Evolutionary conservation across 2,113 vertebrate species (phyloP), one percentile per base, ranked within the genome.

Genomic region (Ciconia boyciana): DNA sequence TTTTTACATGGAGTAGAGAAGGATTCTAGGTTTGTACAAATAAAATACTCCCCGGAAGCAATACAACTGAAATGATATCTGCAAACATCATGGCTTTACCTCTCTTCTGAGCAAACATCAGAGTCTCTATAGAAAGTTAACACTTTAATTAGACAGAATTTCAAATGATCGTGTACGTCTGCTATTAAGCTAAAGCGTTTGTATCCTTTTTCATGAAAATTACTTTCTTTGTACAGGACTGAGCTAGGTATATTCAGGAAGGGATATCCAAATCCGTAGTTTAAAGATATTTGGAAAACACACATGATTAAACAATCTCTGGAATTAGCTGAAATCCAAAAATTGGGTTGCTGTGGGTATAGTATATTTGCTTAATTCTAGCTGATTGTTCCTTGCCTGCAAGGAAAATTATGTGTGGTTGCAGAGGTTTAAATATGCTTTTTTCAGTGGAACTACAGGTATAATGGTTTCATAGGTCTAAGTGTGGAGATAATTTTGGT

Each of bases 11-110:
- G 95, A 94, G 76, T 87, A 84, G 94, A 77, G 97, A 97, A 98
- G 87, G 90, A 96, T 95, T 94, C 97, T 88, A 95, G 70, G 84
- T 96, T 98, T 97, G 93, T 90, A 97, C 97, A 98, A 97, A 97
- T 97, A 93, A 97, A 97, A 82, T 94, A 94, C 84, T 97, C 90
- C 86, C 91, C 85, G 72, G 82, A 95, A 96, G 81, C 89, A 97
- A 94, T 95, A 88, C 62, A 96, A 74, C 48, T 68, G 96, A 96
- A 98, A 90, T 91, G 74, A 64, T 96, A 88, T 92, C 95, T 94
- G 89, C 86, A 96, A 95, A 94, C 83, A 96, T 64, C 68, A 68
- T 1, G 16, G 79, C 85, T 97, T 97, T 96, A 91, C 93, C 72
- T 82, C 76, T 92, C 72, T 97, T 98, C 96, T 96, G 91, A 97